These are phyloP conservation scores for Zelostemma sp. DNA, from an alignment of 1,140 invertebrate genomes.

Conservation along the genomic window DNA sequence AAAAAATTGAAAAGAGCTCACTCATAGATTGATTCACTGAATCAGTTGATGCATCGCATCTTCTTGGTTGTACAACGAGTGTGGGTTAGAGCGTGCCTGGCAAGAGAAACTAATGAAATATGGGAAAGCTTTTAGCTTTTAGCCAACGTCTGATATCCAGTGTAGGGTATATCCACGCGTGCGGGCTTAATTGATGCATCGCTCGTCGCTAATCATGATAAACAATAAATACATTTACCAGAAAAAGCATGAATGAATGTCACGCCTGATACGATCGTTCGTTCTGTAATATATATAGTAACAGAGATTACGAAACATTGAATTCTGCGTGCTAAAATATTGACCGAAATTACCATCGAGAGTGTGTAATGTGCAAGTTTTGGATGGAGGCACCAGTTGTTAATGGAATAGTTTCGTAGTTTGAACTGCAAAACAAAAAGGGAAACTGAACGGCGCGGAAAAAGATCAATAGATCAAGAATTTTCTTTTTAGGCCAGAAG, in stretches of 20 bases:
- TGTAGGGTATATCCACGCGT: conserved; percentile 42
- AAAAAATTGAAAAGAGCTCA: conserved; percentile 38
- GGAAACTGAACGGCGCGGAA: conserved; percentile 15
- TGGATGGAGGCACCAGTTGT: neutral
- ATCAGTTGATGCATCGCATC: conserved; percentile 48
- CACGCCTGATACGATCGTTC: neutral
- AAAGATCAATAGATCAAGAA: conserved; percentile 51
- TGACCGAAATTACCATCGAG: too few species aligned
- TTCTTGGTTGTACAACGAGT: conserved; percentile 44
- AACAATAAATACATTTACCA: conserved; percentile 62
- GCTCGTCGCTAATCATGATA: conserved; percentile 60
- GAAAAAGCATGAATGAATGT: conserved; percentile 31
- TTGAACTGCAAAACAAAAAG: conserved; percentile 8
- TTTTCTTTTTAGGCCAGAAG: conserved; percentile 43
- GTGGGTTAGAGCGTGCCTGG: conserved; percentile 36
- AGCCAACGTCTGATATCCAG: conserved; percentile 64
- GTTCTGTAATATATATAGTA: neutral
- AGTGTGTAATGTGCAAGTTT: too few species aligned
- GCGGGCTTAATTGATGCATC: conserved; percentile 61
- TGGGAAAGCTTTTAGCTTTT: conserved; percentile 69
- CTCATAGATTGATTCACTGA: conserved; percentile 43
- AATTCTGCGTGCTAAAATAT: too few species aligned
- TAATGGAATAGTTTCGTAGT: conserved; percentile 4
- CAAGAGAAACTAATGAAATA: conserved; percentile 66
- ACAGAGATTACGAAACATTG: neutral